Base-by-base conservation (phyloP, 2,888 invertebrate genomes). In the Acheta domesticus region DNA sequence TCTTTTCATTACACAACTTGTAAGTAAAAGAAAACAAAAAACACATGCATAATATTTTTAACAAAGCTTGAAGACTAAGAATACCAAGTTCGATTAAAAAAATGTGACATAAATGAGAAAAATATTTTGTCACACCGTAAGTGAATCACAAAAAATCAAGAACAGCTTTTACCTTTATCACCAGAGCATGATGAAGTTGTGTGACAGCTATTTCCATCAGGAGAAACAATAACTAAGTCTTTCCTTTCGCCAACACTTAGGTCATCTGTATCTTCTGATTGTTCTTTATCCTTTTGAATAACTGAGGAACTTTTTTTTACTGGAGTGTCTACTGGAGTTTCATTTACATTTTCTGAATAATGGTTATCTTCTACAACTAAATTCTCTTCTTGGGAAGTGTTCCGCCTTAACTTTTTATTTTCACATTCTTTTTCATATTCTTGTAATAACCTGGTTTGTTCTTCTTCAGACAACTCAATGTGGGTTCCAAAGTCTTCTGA, bases 381-480 rank as follows among this genome's bases (percentile, higher is more conserved):
- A 36, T 19, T 79, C 20, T n/a, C 84, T 81, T 79, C 48, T 77
- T 49, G 79, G 74, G 36, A 76, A 78, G 21, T 74, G 74, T 76
- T 78, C 20, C 62, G 49, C n/a, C 23, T 48, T 23, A 79, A 36
- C 78, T 77, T 81, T 79, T 82, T 82, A 74, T 48, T 80, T 83
- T 89, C 89, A 82, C 89, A 91, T 86, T 93, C 93, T 81, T 88
- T 89, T 85, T 93, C 92, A 85, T 93, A 93, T 84, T 92, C 91
- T 84, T 91, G 90, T 84, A 93, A 86, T 79, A 93, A 87, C 83
- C 91, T 87, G 8, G 88, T 92, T 85, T 93, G 92, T 84, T 93
- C 91, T 86, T 92, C 93, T 86, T 93, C 93, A 8, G 92, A 90
- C 79, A 93, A 86, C 86, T 92, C 92, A 80, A 92, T 89, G 85